Evolutionary conservation across 2,797 vertebrate genomes (phyloP).

Genomic region (Serranus cabrilla): DNA sequence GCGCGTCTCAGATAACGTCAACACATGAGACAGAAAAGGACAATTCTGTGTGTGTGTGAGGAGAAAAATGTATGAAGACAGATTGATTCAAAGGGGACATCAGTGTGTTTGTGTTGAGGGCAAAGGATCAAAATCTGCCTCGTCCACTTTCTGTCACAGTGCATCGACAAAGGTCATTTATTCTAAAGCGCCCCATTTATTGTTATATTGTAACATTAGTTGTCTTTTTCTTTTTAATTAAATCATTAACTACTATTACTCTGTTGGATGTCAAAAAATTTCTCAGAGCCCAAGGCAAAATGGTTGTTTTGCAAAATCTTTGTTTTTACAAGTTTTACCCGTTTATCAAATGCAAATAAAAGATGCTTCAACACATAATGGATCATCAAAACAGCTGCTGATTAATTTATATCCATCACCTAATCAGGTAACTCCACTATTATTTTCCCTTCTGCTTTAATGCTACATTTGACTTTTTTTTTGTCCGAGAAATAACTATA

Average conservation of each 20-base stretch:
- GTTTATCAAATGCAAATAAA: background rate
- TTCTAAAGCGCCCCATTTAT: background rate
- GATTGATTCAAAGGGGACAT: conserved; percentile 11
- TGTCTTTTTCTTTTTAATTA: background rate
- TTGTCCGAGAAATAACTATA: background rate
- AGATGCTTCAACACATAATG: background rate
- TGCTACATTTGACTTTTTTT: background rate
- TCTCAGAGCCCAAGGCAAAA: background rate
- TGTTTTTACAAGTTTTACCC: too few relatives aligned
- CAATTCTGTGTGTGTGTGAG: conserved; percentile 16
- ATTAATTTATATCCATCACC: background rate
- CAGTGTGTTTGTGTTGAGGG: conserved; percentile 22
- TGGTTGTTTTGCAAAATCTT: background rate
- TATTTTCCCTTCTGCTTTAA: background rate
- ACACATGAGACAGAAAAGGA: conserved; percentile 40
- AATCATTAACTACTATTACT: background rate
- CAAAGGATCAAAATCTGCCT: background rate
- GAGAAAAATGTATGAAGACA: background rate
- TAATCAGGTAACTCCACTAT: background rate
- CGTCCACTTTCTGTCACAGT: conserved; percentile 16
- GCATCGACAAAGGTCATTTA: background rate
- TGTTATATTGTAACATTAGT: background rate
- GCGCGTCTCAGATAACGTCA: conserved; percentile 66
- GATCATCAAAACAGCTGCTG: background rate
- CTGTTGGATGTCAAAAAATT: background rate